Conservation (phyloP, 2,888 invertebrate genomes). For the Hydriomena furcata region DNA sequence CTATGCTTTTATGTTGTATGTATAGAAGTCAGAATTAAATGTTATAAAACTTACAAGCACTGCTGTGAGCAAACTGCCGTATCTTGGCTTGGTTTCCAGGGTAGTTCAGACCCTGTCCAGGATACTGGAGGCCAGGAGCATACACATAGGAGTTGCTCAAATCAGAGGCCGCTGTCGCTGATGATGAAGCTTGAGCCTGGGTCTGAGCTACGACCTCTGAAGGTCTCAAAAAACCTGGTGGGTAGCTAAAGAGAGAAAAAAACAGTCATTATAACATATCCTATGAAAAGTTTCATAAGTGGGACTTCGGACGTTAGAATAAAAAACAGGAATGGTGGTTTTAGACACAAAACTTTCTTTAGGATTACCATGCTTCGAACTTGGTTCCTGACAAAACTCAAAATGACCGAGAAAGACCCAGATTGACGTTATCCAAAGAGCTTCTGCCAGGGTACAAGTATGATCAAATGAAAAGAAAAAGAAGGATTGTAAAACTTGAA, state of each 20-base stretch:
- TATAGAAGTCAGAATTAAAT: too few species aligned
- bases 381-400: too few species aligned
- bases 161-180: not conserved
- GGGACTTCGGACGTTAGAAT: too few species aligned
- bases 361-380: not conserved
- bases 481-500: not conserved
- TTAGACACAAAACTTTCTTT: not conserved
- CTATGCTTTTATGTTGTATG: not conserved
- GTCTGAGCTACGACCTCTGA: not conserved
- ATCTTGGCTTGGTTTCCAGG: not conserved
- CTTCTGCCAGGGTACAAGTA: too few species aligned
- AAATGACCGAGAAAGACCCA: too few species aligned
- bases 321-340: too few species aligned
- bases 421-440: too few species aligned
- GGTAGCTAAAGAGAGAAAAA: not conserved
- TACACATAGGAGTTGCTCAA: conserved; percentile 1
- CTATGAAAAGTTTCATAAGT: too few species aligned
- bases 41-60: conserved; percentile 15
- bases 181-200: conserved; percentile 3
- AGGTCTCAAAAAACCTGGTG: not conserved
- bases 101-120: not conserved
- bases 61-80: conserved; percentile 3
- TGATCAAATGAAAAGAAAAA: too few species aligned
- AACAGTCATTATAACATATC: not conserved
- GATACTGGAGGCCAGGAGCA: conserved; percentile 3